A percentile compares a stretch with the other conserved stretches of the same genome.
Conservation (phyloP, 2,113 vertebrate genomes). For the Petrocephalus zakoni region DNA sequence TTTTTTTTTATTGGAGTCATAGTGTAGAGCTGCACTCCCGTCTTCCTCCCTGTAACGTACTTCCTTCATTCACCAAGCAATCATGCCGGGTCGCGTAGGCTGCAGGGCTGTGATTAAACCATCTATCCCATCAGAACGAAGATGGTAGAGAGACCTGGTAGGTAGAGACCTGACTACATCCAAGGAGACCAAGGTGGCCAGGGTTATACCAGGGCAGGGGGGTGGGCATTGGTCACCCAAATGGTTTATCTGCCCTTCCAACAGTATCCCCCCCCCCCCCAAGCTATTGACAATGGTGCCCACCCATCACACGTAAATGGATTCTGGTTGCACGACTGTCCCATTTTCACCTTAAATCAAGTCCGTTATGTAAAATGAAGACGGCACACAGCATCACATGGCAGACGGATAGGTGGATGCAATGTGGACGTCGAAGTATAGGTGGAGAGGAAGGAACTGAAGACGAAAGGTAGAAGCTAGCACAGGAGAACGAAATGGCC, state of each 20-base stretch:
- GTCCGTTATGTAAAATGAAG: neutral
- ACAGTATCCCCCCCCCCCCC: neutral
- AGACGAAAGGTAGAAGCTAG: neutral
- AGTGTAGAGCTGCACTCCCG: neutral
- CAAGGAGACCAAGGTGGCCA: neutral
- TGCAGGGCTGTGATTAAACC: slow-evolving; percentile 1
- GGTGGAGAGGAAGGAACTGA: neutral
- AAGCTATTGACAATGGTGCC: neutral
- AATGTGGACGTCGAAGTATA: neutral
- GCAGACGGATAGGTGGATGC: neutral
- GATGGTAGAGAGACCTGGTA: no score
- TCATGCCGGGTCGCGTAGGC: neutral
- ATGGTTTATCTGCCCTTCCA: neutral
- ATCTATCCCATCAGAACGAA: neutral
- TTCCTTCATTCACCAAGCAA: slow-evolving; percentile 1
- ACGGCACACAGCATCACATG: neutral
- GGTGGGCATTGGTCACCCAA: neutral
- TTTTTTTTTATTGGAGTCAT: neutral
- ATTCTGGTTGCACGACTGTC: neutral
- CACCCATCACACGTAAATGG: neutral
- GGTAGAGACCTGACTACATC: neutral
- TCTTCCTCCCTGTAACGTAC: neutral
- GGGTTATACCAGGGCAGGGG: neutral
- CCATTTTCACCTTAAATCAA: neutral
- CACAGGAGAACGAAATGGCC: neutral